Conservation (phyloP, 2,797 vertebrate genomes). For the Margarornis squamiger region DNA sequence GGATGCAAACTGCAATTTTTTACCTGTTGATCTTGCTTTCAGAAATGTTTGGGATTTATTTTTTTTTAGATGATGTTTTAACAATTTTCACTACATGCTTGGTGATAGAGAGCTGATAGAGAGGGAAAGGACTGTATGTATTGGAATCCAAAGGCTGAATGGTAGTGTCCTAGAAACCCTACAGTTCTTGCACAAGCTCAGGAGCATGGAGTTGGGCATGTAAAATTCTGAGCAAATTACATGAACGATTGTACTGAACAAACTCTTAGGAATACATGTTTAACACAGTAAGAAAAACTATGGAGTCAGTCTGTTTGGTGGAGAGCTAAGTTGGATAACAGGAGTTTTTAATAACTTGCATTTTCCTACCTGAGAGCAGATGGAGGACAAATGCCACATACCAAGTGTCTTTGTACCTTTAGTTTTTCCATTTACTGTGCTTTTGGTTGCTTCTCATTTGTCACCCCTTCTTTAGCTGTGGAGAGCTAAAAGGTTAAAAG, state of each 20-base stretch:
- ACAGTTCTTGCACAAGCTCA: fast-evolving
- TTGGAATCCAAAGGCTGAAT: fast-evolving
- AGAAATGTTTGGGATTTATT: background rate
- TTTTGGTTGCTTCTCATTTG: background rate
- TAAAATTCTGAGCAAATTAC: background rate
- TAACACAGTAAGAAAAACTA: background rate
- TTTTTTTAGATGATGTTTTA: background rate
- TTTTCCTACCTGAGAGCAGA: background rate
- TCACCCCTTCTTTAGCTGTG: background rate
- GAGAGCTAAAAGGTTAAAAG: background rate
- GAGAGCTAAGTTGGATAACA: background rate
- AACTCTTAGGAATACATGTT: background rate
- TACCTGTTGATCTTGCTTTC: background rate
- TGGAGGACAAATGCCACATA: background rate
- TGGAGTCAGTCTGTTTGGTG: background rate
- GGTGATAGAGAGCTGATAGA: background rate
- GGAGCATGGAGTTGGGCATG: background rate
- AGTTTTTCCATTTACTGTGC: background rate
- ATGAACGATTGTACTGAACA: background rate
- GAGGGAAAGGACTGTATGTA: background rate
- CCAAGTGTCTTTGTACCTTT: background rate
- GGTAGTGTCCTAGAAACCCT: background rate
- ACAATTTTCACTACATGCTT: background rate
- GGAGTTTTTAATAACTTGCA: background rate
- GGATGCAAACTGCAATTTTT: background rate